Evolutionary conservation across 2,888 invertebrate genomes (phyloP).

Genomic region (Stenodera caucasica): DNA sequence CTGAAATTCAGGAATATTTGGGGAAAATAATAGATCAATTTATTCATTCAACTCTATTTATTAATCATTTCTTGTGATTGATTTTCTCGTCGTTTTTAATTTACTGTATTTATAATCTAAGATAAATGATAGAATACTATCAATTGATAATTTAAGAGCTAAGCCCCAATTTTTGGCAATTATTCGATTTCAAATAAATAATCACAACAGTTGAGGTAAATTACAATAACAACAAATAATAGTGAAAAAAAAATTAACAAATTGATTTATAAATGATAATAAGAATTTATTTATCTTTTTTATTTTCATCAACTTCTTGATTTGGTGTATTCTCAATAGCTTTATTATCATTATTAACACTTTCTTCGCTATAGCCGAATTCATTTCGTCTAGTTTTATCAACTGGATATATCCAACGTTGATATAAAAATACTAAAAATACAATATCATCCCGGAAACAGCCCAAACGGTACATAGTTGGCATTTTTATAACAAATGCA

Average conservation of each 20-base stretch:
- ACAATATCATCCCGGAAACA: conserved; percentile 99
- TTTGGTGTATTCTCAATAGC: not conserved
- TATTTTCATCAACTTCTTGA: not conserved
- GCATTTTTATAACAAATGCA: conserved; percentile 99
- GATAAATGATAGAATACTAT: not conserved
- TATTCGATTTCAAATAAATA: not conserved
- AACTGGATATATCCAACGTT: conserved; percentile 97
- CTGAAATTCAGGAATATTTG: too few species aligned
- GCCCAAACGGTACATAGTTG: conserved; percentile 95
- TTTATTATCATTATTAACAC: conserved; percentile 20
- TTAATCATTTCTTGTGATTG: not conserved
- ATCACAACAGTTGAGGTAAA: not conserved
- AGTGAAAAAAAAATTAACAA: not conserved
- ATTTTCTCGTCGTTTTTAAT: not conserved
- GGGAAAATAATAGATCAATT: not conserved
- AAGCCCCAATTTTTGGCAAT: not conserved
- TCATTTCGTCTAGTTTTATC: conserved; percentile 95
- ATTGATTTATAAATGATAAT: not conserved
- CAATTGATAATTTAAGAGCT: not conserved
- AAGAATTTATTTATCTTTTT: conserved; percentile 10
- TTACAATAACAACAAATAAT: not conserved
- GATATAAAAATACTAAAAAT: conserved; percentile 98
- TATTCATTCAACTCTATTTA: not conserved
- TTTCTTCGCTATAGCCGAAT: conserved; percentile 94
- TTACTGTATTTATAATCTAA: not conserved